Base-by-base conservation (phyloP, 2,797 vertebrate genomes). In the Pygocentrus nattereri region DNA sequence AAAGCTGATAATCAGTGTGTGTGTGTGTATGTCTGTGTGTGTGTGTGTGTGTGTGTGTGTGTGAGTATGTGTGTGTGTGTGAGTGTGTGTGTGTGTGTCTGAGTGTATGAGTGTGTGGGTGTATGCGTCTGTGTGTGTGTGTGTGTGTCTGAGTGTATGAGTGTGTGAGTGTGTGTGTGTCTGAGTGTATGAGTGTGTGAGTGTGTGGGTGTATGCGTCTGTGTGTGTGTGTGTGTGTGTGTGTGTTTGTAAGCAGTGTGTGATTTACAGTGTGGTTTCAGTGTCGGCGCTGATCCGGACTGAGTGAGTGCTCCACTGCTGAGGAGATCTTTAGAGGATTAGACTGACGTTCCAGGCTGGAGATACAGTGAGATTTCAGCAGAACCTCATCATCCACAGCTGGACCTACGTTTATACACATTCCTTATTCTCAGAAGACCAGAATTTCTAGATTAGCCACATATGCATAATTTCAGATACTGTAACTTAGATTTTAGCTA, bases 291-390 rank as follows among this genome's bases (percentile, higher is more conserved):
- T 89, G 90, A 91, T 92, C 89, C 88, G 83, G 89, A 87, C 87
- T 91, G 92, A 92, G 91, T 93, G 90, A 89, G 88, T 18, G 82
- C n/a, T n/a, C n/a, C n/a, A 89, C 88, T 87, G 90, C 85, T 89
- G 88, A 88, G 88, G 89, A 49, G 2, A 30, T 62, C 6, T 30
- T 30, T 27, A 16, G 10, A 62, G 59, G 61, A 64, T 64, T 64
- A 64, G 16, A 49, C 2, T 49, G 47, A 49, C 4, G 47, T 15
- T 49, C 47, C 47, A 49, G 47, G 7, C 47, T 15, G 47, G 47
- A 49, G 47, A 4, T 49, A 47, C 47, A 49, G 13, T 2, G 47
- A 49, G 6, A 49, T 49, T 49, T 49, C 12, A 49, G 13, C 7
- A 49, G 6, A 10, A 49, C 7, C 47, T 49, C 4, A 49, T 49